These are phyloP conservation scores for Uria aalge DNA, from an alignment of 2,113 vertebrate species.

Conservation along the genomic window DNA sequence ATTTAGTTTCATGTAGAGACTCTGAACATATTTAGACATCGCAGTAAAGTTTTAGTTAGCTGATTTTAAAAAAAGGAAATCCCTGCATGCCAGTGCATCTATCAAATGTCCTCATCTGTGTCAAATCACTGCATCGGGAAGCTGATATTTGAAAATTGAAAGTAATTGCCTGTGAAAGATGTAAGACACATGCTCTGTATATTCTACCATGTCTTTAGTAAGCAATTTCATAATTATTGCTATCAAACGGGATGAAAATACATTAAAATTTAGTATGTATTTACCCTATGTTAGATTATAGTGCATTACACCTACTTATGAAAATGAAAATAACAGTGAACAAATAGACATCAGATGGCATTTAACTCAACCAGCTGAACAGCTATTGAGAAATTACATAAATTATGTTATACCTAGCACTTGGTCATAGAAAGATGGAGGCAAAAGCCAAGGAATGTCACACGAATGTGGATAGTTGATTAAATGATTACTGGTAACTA, in stretches of 20 bases:
- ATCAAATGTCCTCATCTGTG: neutral
- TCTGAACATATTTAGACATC: neutral
- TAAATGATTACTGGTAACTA: neutral
- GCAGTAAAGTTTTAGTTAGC: neutral
- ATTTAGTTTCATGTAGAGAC: neutral
- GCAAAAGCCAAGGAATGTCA: neutral
- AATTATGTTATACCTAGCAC: neutral
- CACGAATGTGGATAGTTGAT: neutral
- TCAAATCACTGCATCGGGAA: neutral
- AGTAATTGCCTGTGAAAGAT: neutral
- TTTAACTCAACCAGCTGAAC: neutral
- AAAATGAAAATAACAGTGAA: neutral
- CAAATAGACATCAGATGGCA: neutral
- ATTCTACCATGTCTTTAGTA: neutral
- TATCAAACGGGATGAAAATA: neutral
- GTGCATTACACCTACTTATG: neutral
- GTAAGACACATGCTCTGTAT: neutral
- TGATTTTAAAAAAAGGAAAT: neutral
- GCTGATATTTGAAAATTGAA: neutral
- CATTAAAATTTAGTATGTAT: neutral
- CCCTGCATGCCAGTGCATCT: neutral
- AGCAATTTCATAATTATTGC: neutral
- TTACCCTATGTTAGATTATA: neutral
- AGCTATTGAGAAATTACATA: neutral
- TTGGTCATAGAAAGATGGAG: neutral